Evolutionary conservation across 2,797 vertebrate genomes (phyloP), one percentile per base, ranked within the genome.

Genomic region (Pagetopsis macropterus): DNA sequence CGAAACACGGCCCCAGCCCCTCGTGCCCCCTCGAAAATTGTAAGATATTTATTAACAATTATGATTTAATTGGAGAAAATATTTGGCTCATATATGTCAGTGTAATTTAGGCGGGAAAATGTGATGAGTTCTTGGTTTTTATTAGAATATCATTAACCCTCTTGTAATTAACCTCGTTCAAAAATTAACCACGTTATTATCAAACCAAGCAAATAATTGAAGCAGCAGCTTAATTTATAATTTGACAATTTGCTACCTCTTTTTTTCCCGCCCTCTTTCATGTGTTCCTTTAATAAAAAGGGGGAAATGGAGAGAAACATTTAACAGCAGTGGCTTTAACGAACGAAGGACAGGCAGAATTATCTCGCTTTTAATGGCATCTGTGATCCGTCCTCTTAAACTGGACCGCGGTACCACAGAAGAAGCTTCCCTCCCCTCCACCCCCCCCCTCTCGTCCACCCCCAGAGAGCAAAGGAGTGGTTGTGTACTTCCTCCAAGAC

Each of bases 201-300:
- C 93, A 94, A 93, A 94, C 91, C 92, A 91, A 92, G 93, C 94
- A 94, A 94, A 94, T 94, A 93, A 94, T 93, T 94, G 94, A 93
- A 93, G 93, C 87, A 85, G 83, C 86, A 84, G 92, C 91, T 94
- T 93, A 89, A 94, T 95, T 94, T 94, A 93, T 94, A 92, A 93
- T 93, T 94, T 92, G 91, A 91, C 88, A 90, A 92, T 92, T 94
- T 93, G 87, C 89, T 88, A 74, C 87, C 86, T 88, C 88, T 87
- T 91, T 92, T 85, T 82, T 84, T 51, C 21, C 21, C 45, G 58
- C 73, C 72, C 72, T 83, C 87, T 91, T 92, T 90, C 87, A 87
- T 86, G 84, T 89, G 69, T 84, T 88, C 78, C 76, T 89, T 88
- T 84, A 84, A 84, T 78, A 88, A 81, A 79, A 81, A 68, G 66